A percentile compares a stretch with the other conserved stretches of the same genome.
These are phyloP conservation scores for Linepithema humile DNA, from an alignment of 1,140 invertebrate species.

Conservation along the genomic window DNA sequence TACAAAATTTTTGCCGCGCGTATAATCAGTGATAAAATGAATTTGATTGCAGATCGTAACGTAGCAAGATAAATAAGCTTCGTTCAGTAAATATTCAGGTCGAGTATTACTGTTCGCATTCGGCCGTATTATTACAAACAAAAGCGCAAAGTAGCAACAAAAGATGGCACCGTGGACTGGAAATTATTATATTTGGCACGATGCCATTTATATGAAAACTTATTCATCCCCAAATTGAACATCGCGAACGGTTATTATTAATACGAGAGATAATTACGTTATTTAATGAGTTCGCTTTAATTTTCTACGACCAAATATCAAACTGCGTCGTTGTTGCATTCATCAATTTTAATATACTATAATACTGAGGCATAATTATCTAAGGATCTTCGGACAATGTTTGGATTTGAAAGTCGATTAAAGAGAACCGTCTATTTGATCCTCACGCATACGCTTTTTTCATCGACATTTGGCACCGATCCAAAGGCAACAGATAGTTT, in stretches of 20 bases:
- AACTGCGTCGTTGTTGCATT: no score
- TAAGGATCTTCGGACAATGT: neutral
- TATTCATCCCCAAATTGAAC: conserved; percentile 47
- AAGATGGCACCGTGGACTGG: conserved; percentile 55
- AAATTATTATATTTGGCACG: conserved; percentile 59
- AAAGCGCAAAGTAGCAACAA: conserved; percentile 55
- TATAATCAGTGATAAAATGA: neutral
- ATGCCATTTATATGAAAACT: conserved; percentile 50
- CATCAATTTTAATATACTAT: no score
- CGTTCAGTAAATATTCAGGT: conserved; percentile 54
- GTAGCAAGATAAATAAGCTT: conserved; percentile 48
- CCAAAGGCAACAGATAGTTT: conserved; percentile 64
- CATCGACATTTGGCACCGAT: conserved; percentile 27
- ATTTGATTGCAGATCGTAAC: neutral
- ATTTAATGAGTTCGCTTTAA: no score
- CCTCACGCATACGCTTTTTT: conserved; percentile 38
- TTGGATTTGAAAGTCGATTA: neutral
- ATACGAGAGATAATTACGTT: neutral
- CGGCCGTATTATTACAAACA: conserved; percentile 50
- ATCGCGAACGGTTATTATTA: neutral
- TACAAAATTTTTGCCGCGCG: no score
- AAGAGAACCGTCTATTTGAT: neutral
- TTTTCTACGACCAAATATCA: no score
- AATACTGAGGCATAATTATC: no score
- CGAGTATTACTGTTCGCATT: conserved; percentile 43